Evolutionary conservation across 2,888 invertebrate genomes (phyloP), one percentile per base, ranked within the genome.

Genomic region (Parochlus steinenii): DNA sequence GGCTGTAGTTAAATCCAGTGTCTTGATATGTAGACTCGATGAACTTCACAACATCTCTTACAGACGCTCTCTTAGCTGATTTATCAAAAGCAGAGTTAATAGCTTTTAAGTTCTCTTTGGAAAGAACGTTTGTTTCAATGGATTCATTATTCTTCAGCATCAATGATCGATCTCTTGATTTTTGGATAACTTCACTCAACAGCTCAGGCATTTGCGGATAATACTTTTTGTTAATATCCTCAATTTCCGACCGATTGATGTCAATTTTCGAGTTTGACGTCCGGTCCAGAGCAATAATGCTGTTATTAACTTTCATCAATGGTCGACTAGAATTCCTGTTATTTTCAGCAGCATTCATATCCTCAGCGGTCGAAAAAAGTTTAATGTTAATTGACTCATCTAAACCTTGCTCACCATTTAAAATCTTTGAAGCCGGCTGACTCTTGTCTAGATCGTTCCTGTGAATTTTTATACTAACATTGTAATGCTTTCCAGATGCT

Each of bases 401-500:
- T 25, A n/a, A n/a, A n/a, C 14, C 12, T 8, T 20, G 20, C 15
- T 6, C 18, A n/a, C 3, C 6, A 17, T 10, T 10, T 8, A 11
- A 10, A 8, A 18, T 18, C 19, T 28, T n/a, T 6, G 7, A 17
- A 28, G 4, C 15, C 4, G 7, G 23, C 14, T 8, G 11, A 17
- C 16, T 11, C 6, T 8, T 11, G 10, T 35, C 36, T 8, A 36
- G 30, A 30, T 36, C 36, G 17, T 36, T 42, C 7, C 41, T 41
- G 14, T 43, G 40, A 18, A 44, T 43, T 25, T 38, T 42, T 16
- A 44, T 43, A 23, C 34, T 43, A 4, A 43, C 39, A 37, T 43
- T 43, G 20, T 31, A 29, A 24, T 39, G 32, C 22, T 41, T 42
- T 19, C 12, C 22, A n/a, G 18, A 19, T 15, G 7, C 16, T 17